These are phyloP conservation scores for Palythoa grandiflora DNA, from an alignment of 92 coral and sea anemone species.

Conservation along the genomic window DNA sequence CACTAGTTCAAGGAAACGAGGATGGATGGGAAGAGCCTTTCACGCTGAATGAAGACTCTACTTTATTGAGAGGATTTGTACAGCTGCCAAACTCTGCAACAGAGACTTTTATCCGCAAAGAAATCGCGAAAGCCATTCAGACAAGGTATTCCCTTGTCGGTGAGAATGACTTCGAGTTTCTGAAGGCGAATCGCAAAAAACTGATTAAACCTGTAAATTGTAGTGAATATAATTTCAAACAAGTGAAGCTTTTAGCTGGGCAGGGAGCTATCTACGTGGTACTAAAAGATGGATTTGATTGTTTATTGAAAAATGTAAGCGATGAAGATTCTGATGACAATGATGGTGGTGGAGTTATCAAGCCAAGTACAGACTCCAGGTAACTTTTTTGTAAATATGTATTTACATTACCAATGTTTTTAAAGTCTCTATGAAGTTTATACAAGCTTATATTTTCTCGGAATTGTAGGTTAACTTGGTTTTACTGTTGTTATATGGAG, in stretches of 20 bases:
- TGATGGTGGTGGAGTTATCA: conserved; percentile 12
- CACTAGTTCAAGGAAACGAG: conserved; percentile 38
- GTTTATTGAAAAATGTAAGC: conserved; percentile 21
- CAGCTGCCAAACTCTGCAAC: conserved; percentile 53
- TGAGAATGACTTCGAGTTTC: conserved; percentile 55
- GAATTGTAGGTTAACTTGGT: background rate
- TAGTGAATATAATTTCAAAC: conserved; percentile 19
- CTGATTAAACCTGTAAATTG: conserved; percentile 52
- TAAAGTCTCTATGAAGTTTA: background rate
- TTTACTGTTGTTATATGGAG: background rate
- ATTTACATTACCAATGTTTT: background rate
- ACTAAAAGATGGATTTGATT: conserved; percentile 45
- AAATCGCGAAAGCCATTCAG: conserved; percentile 51
- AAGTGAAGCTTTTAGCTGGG: conserved; percentile 65
- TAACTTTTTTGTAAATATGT: background rate
- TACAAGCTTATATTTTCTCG: background rate
- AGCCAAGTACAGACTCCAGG: conserved; percentile 20
- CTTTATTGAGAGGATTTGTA: conserved; percentile 54
- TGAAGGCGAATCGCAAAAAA: conserved; percentile 55
- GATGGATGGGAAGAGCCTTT: conserved; percentile 47
- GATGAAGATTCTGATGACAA: conserved; percentile 21
- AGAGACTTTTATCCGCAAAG: conserved; percentile 39
- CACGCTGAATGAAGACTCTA: conserved; percentile 37
- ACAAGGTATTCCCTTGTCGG: conserved; percentile 52
- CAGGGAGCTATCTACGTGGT: conserved; percentile 57